Conservation (phyloP, 2,797 vertebrate genomes). For the Parambassis ranga region DNA sequence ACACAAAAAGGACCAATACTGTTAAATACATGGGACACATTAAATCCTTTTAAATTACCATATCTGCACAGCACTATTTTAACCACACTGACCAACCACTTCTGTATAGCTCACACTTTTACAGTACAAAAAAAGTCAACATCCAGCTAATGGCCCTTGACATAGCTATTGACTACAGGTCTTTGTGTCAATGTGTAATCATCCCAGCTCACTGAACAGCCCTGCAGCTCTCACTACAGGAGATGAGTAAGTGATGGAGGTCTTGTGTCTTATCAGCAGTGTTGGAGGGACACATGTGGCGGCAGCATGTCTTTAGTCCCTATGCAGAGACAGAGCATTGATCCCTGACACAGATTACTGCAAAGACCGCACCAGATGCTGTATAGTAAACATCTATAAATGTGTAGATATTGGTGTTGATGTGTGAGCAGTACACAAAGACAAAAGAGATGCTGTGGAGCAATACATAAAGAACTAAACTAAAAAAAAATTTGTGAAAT, state of each 20-base stretch:
- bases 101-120: background rate
- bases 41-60: background rate
- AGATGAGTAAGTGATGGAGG: constrained; percentile 53
- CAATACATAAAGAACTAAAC: constrained; percentile 10
- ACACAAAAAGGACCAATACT: background rate
- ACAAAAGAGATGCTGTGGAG: constrained; percentile 11
- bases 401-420: background rate
- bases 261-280: constrained; percentile 42
- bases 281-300: constrained; percentile 65
- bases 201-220: constrained; percentile 42
- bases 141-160: constrained; percentile 53
- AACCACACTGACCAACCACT: background rate
- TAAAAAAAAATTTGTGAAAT: constrained; percentile 30
- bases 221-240: constrained; percentile 50
- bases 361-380: constrained; percentile 69
- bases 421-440: constrained; percentile 40
- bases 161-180: constrained; percentile 55
- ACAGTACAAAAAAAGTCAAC: constrained; percentile 27
- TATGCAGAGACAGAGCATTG: constrained; percentile 52
- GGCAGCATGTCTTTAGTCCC: constrained; percentile 62
- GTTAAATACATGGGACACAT: background rate
- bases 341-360: constrained; percentile 67
- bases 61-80: background rate
- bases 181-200: constrained; percentile 66
- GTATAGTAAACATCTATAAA: constrained; percentile 30